Evolutionary conservation across 2,113 vertebrate genomes (phyloP).

Genomic region (Mesocricetus auratus): DNA sequence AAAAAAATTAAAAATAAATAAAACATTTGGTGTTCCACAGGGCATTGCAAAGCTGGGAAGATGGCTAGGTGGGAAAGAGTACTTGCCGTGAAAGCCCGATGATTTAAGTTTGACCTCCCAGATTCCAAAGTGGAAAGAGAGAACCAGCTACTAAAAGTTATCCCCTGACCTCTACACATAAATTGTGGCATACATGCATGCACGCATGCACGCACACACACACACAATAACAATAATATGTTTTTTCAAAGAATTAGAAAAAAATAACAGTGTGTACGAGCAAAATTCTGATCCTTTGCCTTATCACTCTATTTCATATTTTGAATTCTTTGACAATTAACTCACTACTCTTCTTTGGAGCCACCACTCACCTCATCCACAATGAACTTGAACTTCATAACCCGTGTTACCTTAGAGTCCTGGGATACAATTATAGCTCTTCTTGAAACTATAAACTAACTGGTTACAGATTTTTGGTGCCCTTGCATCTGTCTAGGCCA

Average conservation of each 20-base stretch:
- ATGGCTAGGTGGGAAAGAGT: too few relatives aligned
- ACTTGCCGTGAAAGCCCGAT: not conserved
- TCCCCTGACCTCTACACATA: not conserved
- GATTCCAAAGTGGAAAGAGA: not conserved
- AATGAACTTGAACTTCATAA: not conserved
- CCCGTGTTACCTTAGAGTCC: not conserved
- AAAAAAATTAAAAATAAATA: constrained; percentile 9
- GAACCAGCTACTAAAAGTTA: not conserved
- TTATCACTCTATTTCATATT: constrained; percentile 44
- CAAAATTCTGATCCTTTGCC: not conserved
- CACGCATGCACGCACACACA: not conserved
- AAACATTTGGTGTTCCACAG: not conserved
- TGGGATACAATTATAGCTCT: not conserved
- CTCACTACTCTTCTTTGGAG: not conserved
- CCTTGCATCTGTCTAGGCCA: not conserved
- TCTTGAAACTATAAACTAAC: not conserved
- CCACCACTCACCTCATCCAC: not conserved
- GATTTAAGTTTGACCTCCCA: not conserved
- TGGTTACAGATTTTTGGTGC: not conserved
- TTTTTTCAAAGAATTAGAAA: not conserved
- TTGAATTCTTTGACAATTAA: constrained; percentile 58
- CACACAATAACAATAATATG: not conserved
- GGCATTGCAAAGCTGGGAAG: not conserved
- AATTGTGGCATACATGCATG: not conserved
- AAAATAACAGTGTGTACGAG: not conserved